Percentiles rank a stretch among this genome's conserved stretches.
Evolutionary conservation across 2,113 vertebrate genomes (phyloP).

Genomic region (Ancistrus triradiatus): DNA sequence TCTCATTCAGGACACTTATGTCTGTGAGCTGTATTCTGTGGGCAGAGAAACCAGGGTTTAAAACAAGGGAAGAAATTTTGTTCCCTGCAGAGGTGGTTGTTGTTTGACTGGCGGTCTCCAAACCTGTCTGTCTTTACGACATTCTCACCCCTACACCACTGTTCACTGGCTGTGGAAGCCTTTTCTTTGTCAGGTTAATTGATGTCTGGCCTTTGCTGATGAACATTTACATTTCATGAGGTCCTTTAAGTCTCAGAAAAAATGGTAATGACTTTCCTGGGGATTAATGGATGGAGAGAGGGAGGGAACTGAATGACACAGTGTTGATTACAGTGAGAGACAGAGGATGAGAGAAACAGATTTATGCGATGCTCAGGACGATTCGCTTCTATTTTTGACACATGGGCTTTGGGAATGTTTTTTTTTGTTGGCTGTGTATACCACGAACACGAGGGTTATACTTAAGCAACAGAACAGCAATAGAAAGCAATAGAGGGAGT

Average conservation of each 20-base stretch:
- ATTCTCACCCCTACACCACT: neutral
- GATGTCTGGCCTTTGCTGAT: constrained; percentile 40
- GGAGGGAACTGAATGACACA: neutral
- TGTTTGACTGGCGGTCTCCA: too few relatives aligned
- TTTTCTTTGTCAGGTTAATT: constrained; percentile 11
- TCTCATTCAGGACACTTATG: too few relatives aligned
- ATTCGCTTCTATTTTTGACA: constrained; percentile 30
- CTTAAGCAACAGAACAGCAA: too few relatives aligned
- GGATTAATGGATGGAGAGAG: neutral
- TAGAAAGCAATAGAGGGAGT: too few relatives aligned
- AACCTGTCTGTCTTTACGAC: neutral
- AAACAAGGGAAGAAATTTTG: too few relatives aligned
- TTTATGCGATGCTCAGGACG: constrained; percentile 1
- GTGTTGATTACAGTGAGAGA: neutral
- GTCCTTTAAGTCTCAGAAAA: constrained; percentile 51
- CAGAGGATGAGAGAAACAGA: neutral
- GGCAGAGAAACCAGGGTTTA: too few relatives aligned
- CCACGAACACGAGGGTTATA: too few relatives aligned
- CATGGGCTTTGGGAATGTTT: too few relatives aligned
- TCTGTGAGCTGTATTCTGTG: too few relatives aligned
- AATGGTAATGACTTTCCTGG: constrained; percentile 48
- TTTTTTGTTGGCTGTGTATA: too few relatives aligned
- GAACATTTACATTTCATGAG: constrained; percentile 30
- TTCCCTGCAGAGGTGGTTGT: too few relatives aligned
- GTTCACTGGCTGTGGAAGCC: neutral